These are phyloP conservation scores for Spizaetus ornatus DNA, from an alignment of 2,113 vertebrate species.

Conservation along the genomic window DNA sequence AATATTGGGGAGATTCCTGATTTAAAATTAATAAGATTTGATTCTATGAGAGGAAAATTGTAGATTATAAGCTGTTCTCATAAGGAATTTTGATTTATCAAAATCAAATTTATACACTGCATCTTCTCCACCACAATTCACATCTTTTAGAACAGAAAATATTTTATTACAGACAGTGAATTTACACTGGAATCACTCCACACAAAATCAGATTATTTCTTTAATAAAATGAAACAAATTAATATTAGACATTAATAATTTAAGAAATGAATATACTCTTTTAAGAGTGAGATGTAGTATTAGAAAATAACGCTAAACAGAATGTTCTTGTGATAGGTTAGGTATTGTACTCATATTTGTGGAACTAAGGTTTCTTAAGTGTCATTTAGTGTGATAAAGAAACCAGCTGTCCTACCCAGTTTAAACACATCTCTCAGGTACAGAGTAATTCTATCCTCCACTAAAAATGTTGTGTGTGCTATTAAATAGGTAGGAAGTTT, in stretches of 20 bases:
- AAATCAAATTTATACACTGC: not conserved
- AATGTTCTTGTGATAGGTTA: not conserved
- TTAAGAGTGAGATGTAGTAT: not conserved
- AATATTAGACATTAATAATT: not conserved
- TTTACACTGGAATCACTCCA: not conserved
- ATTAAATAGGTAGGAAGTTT: not conserved
- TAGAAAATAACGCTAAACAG: not conserved
- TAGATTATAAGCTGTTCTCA: not conserved
- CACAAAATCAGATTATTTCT: not conserved
- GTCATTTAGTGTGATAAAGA: not conserved
- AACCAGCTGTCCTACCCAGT: not conserved
- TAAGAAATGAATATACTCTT: not conserved
- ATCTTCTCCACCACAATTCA: not conserved
- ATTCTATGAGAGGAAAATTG: not conserved
- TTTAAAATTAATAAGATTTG: not conserved
- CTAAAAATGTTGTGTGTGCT: conserved; percentile 1
- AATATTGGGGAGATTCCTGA: not conserved
- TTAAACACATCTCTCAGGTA: not conserved
- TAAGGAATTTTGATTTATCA: not conserved
- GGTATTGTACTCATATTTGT: not conserved
- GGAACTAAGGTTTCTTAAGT: not conserved
- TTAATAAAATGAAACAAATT: not conserved
- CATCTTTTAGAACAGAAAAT: not conserved
- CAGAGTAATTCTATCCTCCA: not conserved
- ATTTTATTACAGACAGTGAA: not conserved